A percentile compares a stretch with the other conserved stretches of the same genome.
Conservation (phyloP, 2,113 vertebrate species). For the Tragelaphus strepsiceros region DNA sequence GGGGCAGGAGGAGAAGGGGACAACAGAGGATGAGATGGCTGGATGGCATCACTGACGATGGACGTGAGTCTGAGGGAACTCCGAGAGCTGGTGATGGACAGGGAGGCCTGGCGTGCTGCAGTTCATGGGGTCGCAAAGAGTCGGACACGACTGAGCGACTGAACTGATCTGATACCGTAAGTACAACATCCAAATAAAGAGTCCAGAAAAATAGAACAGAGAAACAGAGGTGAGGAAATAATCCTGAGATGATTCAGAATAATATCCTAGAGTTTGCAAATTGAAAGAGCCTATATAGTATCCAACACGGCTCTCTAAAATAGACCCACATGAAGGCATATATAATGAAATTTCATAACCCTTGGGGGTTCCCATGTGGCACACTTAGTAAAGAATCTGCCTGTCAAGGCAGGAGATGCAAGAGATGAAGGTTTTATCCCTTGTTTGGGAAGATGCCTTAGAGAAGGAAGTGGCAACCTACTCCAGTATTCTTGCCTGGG, state of each 20-base stretch:
- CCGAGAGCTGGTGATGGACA: too few relatives aligned
- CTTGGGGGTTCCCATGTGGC: background rate
- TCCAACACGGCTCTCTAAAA: background rate
- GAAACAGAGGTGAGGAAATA: background rate
- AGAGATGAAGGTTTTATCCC: background rate
- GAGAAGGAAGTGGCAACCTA: background rate
- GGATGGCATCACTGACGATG: too few relatives aligned
- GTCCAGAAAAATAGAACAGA: background rate
- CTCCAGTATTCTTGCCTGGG: background rate
- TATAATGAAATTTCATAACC: conserved; percentile 9
- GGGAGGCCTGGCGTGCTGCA: too few relatives aligned
- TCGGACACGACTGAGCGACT: too few relatives aligned
- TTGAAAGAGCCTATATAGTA: background rate
- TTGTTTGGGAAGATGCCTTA: background rate
- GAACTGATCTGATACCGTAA: background rate
- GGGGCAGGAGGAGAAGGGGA: too few relatives aligned
- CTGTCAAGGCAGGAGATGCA: background rate
- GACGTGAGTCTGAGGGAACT: too few relatives aligned
- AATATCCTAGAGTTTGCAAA: background rate
- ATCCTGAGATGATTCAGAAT: background rate
- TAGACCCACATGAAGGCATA: background rate
- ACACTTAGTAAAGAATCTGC: background rate
- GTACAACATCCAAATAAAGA: background rate
- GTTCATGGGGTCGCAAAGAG: too few relatives aligned
- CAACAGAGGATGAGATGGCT: too few relatives aligned